phyloP scores from a whole-genome alignment of 2,113 vertebrate species.

The Ctenodactylus gundi region DNA sequence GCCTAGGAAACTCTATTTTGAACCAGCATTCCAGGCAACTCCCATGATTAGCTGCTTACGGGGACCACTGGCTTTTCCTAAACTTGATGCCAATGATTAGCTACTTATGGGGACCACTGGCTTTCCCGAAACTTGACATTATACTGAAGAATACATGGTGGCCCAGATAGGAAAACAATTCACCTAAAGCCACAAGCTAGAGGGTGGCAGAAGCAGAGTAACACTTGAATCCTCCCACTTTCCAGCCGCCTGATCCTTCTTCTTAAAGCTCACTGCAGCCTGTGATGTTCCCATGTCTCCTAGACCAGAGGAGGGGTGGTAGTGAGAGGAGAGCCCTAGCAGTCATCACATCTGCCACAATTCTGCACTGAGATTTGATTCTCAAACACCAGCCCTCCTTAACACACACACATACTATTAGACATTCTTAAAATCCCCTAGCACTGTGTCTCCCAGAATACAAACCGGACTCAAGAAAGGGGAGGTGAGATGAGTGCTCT shows the following conservation, averaged over 20 bases:
- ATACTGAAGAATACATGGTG: not conserved
- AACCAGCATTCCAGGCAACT: not conserved
- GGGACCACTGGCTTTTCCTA: not conserved
- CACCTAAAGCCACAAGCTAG: not conserved
- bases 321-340: not conserved
- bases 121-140: not conserved
- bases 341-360: not conserved
- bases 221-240: too few relatives aligned
- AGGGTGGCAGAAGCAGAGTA: not conserved
- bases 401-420: not conserved
- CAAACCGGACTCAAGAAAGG: not conserved
- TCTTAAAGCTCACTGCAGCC: not conserved
- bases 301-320: not conserved
- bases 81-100: not conserved
- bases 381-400: not conserved
- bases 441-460: not conserved
- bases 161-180: not conserved
- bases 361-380: not conserved
- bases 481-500: not conserved
- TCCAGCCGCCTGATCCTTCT: not conserved
- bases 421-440: not conserved
- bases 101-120: not conserved
- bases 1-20: not conserved
- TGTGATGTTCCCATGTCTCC: fast-evolving
- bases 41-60: not conserved